Evolutionary conservation across 2,113 vertebrate genomes (phyloP).

Genomic region (Equus przewalskii): DNA sequence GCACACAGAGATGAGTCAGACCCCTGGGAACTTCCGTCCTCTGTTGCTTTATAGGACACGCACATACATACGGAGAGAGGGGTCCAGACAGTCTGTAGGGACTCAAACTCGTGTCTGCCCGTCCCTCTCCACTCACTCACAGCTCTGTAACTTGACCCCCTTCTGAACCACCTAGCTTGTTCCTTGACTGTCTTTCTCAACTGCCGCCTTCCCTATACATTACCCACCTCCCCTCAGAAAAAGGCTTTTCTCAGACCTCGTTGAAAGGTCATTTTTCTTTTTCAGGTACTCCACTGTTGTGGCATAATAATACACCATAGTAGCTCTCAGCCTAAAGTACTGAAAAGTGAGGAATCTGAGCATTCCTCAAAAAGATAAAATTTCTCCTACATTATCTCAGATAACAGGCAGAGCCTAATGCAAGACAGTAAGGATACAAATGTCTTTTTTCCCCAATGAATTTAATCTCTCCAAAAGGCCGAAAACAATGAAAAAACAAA

Average conservation of each 20-base stretch:
- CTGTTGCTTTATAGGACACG: no score
- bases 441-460: neutral
- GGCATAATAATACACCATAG: neutral
- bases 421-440: neutral
- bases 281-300: neutral
- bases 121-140: neutral
- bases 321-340: neutral
- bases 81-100: neutral
- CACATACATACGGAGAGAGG: neutral
- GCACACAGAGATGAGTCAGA: neutral
- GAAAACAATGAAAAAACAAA: constrained; percentile 41
- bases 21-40: no score
- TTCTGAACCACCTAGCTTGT: neutral
- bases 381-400: neutral
- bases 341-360: neutral
- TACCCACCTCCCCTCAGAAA: neutral
- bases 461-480: constrained; percentile 18
- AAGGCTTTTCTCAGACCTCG: neutral
- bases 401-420: neutral
- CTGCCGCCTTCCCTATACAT: neutral
- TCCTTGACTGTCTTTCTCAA: neutral
- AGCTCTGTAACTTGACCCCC: neutral
- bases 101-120: neutral
- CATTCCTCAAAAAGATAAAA: neutral
- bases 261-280: neutral